Evolutionary conservation across 1,140 invertebrate species (phyloP), one percentile per base, ranked within the genome.

Genomic region (Anoplophora glabripennis): DNA sequence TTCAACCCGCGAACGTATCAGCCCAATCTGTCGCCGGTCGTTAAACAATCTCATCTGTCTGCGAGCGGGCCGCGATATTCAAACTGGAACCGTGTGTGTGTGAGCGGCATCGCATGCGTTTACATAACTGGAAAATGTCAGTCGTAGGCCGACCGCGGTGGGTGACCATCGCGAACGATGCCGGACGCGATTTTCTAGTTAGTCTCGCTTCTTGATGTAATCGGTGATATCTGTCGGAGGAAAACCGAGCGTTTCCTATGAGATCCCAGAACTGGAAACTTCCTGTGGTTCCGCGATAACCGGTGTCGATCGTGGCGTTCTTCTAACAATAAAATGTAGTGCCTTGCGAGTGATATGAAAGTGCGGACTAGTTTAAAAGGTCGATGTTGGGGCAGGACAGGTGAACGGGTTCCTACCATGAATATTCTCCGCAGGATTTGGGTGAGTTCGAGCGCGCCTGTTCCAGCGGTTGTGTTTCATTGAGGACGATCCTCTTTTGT

Each of bases 331-430:
- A 46, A 49, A 49, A 49, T 57, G 55, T 48, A 47, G 37, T 53
- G 52, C 34, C 49, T 45, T 37, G 36, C 40, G 36, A 37, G 42
- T 59, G 57, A 52, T 35, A 59, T 59, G 48, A 52, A 53, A 59
- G 48, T 59, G 57, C 57, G 37, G 59, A 57, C 59, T 58, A 55
- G 60, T 53, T 64, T 53, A 18, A 61, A 59, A 62, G 57, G 65
- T 59, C 62, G 59, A 56, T 67, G 65, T 59, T 67, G 65, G 53
- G 65, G 64, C 57, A 63, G 62, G 49, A 61, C 59, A 21, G 44
- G 49, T 17, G 51, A 49, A 47, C 56, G 42, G n/a, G 37, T 61
- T 42, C 42, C 47, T 36, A 38, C 57, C 11, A 64, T 53, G 48
- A 58, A 55, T 45, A 53, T 59, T 15, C 28, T 66, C 36, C 55